Evolutionary conservation across 2,113 vertebrate species (phyloP).

Genomic region (Rana temporaria): DNA sequence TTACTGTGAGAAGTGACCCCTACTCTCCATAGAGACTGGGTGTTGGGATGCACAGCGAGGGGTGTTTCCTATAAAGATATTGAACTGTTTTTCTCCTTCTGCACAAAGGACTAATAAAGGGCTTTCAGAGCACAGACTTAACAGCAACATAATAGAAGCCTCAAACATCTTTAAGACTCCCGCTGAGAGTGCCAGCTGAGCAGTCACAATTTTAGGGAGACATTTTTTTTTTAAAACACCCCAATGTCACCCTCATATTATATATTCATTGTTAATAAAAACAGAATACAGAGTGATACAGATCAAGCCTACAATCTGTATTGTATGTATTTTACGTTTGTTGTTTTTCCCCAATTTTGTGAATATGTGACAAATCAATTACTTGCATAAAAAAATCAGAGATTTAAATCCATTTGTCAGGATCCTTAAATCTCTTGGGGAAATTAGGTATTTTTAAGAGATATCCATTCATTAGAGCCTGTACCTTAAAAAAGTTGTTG

Average conservation of each 20-base stretch:
- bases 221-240: background rate
- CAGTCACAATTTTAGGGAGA: background rate
- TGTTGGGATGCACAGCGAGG: constrained; percentile 18
- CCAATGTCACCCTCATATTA: background rate
- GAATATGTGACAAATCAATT: too few species aligned
- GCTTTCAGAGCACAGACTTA: constrained; percentile 7
- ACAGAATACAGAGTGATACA: too few species aligned
- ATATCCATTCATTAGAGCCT: too few species aligned
- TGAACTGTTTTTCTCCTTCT: background rate
- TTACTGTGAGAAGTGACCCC: background rate
- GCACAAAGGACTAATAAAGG: constrained; percentile 13
- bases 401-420: too few species aligned
- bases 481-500: too few species aligned
- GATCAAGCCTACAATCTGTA: background rate
- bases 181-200: background rate
- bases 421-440: too few species aligned
- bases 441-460: too few species aligned
- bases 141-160: constrained; percentile 8
- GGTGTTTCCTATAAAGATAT: background rate
- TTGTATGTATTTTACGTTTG: too few species aligned
- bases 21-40: background rate
- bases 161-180: background rate
- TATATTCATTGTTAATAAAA: background rate
- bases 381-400: too few species aligned
- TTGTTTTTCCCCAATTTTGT: too few species aligned